Percentiles rank a stretch among this genome's conserved stretches.
phyloP scores from a whole-genome alignment of 2,797 vertebrate species.

The Malacoctenus gilli region DNA sequence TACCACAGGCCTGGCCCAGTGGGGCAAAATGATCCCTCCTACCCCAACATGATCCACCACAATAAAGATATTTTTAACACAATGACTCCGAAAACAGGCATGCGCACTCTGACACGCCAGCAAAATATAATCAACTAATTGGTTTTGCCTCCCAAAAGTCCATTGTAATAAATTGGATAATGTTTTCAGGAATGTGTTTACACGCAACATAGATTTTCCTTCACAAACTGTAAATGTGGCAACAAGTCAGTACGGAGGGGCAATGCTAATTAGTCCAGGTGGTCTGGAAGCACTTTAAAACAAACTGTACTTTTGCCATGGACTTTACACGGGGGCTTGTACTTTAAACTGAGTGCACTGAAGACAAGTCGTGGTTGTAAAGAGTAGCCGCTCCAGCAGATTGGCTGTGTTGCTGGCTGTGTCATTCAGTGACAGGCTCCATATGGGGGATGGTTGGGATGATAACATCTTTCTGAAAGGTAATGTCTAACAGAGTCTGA shows the following conservation, averaged over 20 bases:
- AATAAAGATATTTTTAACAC: constrained; percentile 85
- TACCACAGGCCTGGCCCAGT: constrained; percentile 77
- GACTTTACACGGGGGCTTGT: constrained; percentile 69
- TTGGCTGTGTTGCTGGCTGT: constrained; percentile 69
- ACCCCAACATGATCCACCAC: constrained; percentile 83
- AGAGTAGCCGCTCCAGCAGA: constrained; percentile 54
- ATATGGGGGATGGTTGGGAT: constrained; percentile 62
- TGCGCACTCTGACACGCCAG: constrained; percentile 46
- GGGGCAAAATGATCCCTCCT: constrained; percentile 82
- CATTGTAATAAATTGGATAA: no score
- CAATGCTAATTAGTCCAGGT: no score
- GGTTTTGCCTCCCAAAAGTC: constrained; percentile 22
- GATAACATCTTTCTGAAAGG: constrained; percentile 73
- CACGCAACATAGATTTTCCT: constrained; percentile 7
- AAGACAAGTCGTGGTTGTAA: constrained; percentile 42
- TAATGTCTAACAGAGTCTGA: constrained; percentile 75
- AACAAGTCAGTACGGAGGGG: no score
- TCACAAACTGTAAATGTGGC: constrained; percentile 64
- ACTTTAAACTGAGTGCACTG: constrained; percentile 65
- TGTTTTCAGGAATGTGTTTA: no score
- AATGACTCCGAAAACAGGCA: constrained; percentile 72
- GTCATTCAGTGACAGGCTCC: constrained; percentile 72
- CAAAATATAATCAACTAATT: constrained; percentile 43
- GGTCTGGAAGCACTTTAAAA: constrained; percentile 65
- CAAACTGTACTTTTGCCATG: constrained; percentile 70